Conservation (phyloP, 2,797 vertebrate species). For the Myiotriccus ornatus region DNA sequence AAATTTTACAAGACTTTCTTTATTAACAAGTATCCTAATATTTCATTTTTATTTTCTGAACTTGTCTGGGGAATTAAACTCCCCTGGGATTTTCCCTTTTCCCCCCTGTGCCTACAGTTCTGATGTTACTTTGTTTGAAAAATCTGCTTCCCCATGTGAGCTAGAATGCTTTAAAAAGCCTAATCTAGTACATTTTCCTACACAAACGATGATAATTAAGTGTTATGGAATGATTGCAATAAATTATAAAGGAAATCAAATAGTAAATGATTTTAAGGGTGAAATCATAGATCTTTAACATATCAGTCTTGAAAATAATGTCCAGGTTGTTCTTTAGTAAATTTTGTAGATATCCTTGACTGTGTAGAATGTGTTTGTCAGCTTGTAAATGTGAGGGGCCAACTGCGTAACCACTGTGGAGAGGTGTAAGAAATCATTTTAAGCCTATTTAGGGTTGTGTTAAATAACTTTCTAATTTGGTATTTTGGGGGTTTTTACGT, state of each 20-base stretch:
- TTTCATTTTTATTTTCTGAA: conserved; percentile 27
- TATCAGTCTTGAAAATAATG: neutral
- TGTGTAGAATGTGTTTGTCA: neutral
- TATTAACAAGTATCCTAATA: neutral
- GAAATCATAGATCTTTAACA: neutral
- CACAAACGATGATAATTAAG: neutral
- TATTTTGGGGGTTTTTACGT: neutral
- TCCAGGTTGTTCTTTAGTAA: neutral
- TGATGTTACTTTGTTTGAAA: neutral
- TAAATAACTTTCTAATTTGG: neutral
- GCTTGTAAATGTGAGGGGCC: neutral
- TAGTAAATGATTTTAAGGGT: neutral
- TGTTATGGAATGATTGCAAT: neutral
- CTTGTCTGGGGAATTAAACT: neutral
- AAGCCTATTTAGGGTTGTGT: neutral
- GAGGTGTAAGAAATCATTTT: neutral
- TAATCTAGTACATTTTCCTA: neutral
- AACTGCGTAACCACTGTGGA: neutral
- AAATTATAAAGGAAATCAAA: neutral
- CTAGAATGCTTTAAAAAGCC: neutral
- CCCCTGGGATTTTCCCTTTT: neutral
- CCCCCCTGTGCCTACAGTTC: neutral
- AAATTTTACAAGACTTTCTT: neutral
- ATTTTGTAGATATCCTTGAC: neutral
- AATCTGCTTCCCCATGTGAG: neutral